A percentile compares a stretch with the other conserved stretches of the same genome.
phyloP scores from a whole-genome alignment of 2,888 invertebrate species.

The Stenotaenia linearis region DNA sequence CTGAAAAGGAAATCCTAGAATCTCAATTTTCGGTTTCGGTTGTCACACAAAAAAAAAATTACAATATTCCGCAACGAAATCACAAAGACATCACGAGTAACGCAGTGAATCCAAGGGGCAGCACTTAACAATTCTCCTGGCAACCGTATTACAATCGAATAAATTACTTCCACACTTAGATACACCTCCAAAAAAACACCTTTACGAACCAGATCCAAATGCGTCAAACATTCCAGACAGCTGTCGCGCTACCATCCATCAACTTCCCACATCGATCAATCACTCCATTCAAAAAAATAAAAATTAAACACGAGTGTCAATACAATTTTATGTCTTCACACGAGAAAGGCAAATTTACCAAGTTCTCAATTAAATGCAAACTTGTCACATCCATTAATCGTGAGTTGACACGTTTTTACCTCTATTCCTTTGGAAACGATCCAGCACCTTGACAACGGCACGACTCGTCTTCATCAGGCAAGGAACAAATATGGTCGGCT shows the following conservation, averaged over 20 bases:
- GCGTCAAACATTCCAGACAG: constrained; percentile 10
- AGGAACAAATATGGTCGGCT: background rate
- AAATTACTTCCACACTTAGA: no score
- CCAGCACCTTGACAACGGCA: background rate
- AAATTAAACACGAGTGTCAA: background rate
- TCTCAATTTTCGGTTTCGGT: background rate
- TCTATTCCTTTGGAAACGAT: background rate
- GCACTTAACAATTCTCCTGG: no score
- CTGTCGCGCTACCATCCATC: constrained; percentile 6
- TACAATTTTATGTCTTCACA: background rate
- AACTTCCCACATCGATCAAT: constrained; percentile 4
- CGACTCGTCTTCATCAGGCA: background rate
- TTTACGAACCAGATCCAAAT: background rate
- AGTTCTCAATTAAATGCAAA: background rate
- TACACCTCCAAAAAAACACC: no score
- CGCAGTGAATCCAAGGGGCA: no score
- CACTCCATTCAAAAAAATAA: background rate
- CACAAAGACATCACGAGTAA: no score
- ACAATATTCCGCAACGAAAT: background rate
- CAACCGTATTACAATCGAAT: no score
- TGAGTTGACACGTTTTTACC: background rate
- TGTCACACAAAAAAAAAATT: no score
- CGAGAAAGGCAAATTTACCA: background rate
- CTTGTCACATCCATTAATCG: background rate
- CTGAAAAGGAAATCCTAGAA: no score